Evolutionary conservation across 2,888 invertebrate species (phyloP), one percentile per base, ranked within the genome.

Genomic region (Rhamnusium bicolor): DNA sequence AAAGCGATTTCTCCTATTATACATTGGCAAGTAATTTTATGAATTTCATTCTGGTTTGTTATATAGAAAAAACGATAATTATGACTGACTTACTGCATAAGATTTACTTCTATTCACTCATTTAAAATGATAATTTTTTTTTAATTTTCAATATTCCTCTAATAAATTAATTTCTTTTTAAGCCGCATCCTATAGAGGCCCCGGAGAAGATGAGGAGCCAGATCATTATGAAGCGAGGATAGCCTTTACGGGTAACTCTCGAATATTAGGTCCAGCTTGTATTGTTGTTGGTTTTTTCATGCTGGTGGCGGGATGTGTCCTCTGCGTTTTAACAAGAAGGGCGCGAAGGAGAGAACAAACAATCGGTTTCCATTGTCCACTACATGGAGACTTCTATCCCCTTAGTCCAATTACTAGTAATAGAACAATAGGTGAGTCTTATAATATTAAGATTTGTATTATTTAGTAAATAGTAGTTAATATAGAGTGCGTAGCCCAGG

Each of bases 341-440:
- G 93, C 93, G 1, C 90, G 93, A 77, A 90, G 91, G 66, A 89
- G 92, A 47, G 93, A 93, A 82, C 91, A 93, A 69, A 90, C 93
- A 54, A 90, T 94, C 74, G 94, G 94, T 69, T 94, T 94, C 89
- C 94, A 94, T 87, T 94, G 94, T 86, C 94, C 94, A 27, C 90
- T 94, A 56, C 94, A 94, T 81, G 94, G 94, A 5, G 94, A 94
- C 87, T 94, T 94, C 87, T 94, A 93, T 85, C 94, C 94, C 2
- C 88, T 93, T 47, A 93, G 93, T 85, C 93, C 93, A 21, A 91
- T 92, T 73, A 91, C 90, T 72, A 86, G 87, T 81, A 86, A 86
- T 70, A 86, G 84, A 81, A 87, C 86, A 62, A 81, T 87, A 75
- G 87, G 88, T 87, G 76, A 86, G 85, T 76, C 21, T 10, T 47